A percentile compares a stretch with the other conserved stretches of the same genome.
phyloP scores from a whole-genome alignment of 1,140 invertebrate species.

The Theocolax elegans region DNA sequence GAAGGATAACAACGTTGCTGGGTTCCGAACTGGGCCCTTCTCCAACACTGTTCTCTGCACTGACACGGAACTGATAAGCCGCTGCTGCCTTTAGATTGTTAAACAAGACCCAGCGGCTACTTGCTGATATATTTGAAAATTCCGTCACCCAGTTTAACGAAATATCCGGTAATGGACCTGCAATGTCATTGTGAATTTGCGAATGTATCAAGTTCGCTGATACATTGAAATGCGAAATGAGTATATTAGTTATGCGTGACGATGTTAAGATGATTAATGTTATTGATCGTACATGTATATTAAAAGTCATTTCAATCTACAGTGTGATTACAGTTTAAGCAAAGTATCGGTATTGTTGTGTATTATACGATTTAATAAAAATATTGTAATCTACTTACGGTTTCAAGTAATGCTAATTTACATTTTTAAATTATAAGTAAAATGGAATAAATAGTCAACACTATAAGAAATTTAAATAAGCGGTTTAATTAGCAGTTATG shows the following conservation, averaged over 20 bases:
- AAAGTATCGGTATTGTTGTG: too few relatives aligned
- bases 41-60: slow-evolving; percentile 94
- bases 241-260: not conserved
- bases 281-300: too few relatives aligned
- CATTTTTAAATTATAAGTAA: too few relatives aligned
- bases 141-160: slow-evolving; percentile 90
- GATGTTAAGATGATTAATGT: too few relatives aligned
- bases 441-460: too few relatives aligned
- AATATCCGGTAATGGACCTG: slow-evolving; percentile 83
- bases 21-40: slow-evolving; percentile 90
- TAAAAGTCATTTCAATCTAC: too few relatives aligned
- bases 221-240: slow-evolving; percentile 1
- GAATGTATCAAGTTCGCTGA: slow-evolving; percentile 18
- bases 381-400: too few relatives aligned
- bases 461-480: too few relatives aligned
- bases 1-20: slow-evolving; percentile 87
- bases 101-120: slow-evolving; percentile 82
- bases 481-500: too few relatives aligned
- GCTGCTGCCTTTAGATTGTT: slow-evolving; percentile 92
- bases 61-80: slow-evolving; percentile 95
- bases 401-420: too few relatives aligned
- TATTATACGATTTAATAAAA: too few relatives aligned
- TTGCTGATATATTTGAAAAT: slow-evolving; percentile 85
- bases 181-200: slow-evolving; percentile 52
- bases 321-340: too few relatives aligned